Conservation (phyloP, 2,888 invertebrate genomes). For the Plebejus anna region DNA sequence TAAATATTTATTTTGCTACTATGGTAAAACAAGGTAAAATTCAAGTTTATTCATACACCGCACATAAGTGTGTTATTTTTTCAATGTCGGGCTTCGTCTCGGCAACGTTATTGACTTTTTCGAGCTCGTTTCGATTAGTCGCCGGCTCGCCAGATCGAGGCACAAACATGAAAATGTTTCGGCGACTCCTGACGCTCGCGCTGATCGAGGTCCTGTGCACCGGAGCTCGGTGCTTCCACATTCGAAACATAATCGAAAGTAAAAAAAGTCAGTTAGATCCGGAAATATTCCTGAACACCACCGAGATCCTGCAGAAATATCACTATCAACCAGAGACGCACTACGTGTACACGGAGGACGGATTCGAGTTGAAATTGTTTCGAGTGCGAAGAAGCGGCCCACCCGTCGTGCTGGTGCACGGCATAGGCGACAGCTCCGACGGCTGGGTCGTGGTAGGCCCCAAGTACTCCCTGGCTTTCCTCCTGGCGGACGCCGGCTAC, state of each 20-base stretch:
- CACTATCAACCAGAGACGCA: constrained; percentile 53
- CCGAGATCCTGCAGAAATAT: constrained; percentile 57
- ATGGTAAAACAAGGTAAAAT: background rate
- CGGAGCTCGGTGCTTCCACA: constrained; percentile 2
- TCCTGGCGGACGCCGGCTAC: constrained; percentile 55
- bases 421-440: constrained; percentile 67
- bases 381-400: constrained; percentile 59
- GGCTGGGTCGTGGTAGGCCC: constrained; percentile 65
- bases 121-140: constrained; percentile 10
- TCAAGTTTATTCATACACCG: background rate
- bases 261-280: constrained; percentile 44
- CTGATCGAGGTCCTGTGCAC: background rate
- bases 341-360: constrained; percentile 58
- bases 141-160: background rate
- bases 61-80: background rate
- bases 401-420: constrained; percentile 62
- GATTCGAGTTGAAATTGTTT: constrained; percentile 56
- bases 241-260: constrained; percentile 23
- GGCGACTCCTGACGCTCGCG: background rate
- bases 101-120: constrained; percentile 16
- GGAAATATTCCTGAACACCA: constrained; percentile 56
- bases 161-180: constrained; percentile 4
- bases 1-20: constrained; percentile 15
- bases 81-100: constrained; percentile 9
- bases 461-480: constrained; percentile 55